Percentiles rank a stretch among this genome's conserved stretches.
Evolutionary conservation across 2,113 vertebrate species (phyloP).

Genomic region (Osmerus eperlanus): DNA sequence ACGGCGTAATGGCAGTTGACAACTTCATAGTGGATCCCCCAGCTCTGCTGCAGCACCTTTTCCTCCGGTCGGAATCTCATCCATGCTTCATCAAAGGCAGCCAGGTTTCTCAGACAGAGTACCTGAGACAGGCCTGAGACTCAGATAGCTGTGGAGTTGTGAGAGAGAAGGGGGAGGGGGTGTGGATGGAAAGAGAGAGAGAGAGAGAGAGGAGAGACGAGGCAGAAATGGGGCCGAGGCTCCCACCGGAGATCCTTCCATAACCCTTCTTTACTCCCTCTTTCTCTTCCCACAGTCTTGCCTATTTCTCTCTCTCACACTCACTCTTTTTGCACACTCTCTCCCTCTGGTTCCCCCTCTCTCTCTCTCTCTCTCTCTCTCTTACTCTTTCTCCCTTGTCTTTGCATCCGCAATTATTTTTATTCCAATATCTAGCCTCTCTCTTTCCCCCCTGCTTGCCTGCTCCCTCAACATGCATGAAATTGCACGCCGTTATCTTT

Average conservation of each 20-base stretch:
- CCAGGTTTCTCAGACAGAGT: no score
- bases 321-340: background rate
- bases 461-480: conserved; percentile 71
- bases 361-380: background rate
- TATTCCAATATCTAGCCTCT: conserved; percentile 67
- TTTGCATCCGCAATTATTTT: conserved; percentile 65
- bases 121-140: no score
- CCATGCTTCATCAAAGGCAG: no score
- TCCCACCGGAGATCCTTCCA: conserved; percentile 17
- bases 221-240: conserved; percentile 40
- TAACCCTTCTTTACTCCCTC: no score
- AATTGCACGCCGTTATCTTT: conserved; percentile 71
- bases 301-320: background rate
- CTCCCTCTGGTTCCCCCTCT: background rate
- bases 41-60: background rate
- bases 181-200: no score
- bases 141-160: background rate
- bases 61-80: background rate
- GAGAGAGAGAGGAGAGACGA: conserved; percentile 14
- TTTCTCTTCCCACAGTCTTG: no score
- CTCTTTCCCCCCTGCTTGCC: conserved; percentile 43
- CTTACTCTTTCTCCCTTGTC: background rate
- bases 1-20: conserved; percentile 31
- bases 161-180: no score
- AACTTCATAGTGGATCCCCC: background rate